These are phyloP conservation scores for Notechis scutatus DNA, from an alignment of 2,113 vertebrate species.

Conservation along the genomic window DNA sequence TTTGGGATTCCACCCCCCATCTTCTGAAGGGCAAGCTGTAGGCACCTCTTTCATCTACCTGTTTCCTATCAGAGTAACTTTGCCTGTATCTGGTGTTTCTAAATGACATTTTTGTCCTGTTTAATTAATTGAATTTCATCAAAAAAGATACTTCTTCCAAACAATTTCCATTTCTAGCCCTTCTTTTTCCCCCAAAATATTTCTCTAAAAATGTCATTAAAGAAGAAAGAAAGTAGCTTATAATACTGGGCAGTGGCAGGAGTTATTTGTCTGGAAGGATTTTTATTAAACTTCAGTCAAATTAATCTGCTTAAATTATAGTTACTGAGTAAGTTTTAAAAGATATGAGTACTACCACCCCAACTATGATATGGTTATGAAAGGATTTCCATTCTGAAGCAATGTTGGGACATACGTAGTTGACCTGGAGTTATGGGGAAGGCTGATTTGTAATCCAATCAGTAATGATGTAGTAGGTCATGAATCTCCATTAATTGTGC, in stretches of 20 bases:
- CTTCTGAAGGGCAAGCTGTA: not conserved
- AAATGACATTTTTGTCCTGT: not conserved
- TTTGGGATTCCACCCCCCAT: not conserved
- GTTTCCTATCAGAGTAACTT: not conserved
- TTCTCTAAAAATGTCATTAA: not conserved
- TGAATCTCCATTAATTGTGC: conserved; percentile 1
- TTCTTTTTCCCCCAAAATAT: not conserved
- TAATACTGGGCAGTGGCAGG: not conserved
- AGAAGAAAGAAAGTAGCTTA: not conserved
- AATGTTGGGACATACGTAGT: not conserved
- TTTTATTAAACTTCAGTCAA: not conserved
- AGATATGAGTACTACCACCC: not conserved
- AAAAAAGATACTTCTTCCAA: not conserved
- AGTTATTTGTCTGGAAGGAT: not conserved
- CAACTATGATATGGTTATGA: not conserved
- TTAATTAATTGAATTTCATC: not conserved
- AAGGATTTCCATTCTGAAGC: not conserved
- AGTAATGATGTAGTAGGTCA: conserved; percentile 8
- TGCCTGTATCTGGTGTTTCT: not conserved
- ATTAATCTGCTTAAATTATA: not conserved
- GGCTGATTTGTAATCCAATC: conserved; percentile 24
- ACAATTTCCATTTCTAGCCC: not conserved
- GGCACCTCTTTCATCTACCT: not conserved
- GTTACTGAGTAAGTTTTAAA: not conserved
- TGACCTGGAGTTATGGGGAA: not conserved